Conservation (phyloP, 2,113 vertebrate genomes). For the Coracopsis vasa region DNA sequence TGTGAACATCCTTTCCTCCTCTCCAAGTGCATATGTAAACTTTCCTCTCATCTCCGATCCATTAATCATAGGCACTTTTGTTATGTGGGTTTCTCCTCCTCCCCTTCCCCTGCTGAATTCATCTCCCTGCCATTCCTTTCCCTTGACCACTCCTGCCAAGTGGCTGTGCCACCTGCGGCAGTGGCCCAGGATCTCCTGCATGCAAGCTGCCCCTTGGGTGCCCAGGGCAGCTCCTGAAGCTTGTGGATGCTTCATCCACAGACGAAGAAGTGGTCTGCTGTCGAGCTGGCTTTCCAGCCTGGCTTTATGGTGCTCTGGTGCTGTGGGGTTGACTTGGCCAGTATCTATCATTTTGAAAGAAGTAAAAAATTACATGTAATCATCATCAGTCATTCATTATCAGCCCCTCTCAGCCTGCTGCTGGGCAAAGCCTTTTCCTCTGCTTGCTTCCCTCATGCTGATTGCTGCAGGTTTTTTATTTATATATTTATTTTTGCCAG, state of each 20-base stretch:
- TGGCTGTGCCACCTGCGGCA: accelerated
- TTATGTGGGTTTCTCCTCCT: neutral
- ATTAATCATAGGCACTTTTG: constrained; percentile 4
- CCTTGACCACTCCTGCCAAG: neutral
- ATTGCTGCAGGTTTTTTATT: neutral
- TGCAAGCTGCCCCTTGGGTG: neutral
- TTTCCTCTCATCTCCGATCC: neutral
- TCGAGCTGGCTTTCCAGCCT: neutral
- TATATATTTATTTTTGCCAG: constrained; percentile 59
- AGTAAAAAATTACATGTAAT: constrained; percentile 15
- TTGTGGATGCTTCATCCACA: neutral
- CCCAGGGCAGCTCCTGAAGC: neutral
- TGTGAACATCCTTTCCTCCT: neutral
- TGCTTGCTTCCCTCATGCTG: neutral
- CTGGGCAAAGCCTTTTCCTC: constrained; percentile 37
- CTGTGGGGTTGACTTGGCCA: neutral
- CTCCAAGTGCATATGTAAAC: constrained; percentile 16
- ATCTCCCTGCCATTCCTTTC: neutral
- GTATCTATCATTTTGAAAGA: constrained; percentile 12
- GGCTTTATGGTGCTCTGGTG: neutral
- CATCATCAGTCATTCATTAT: constrained; percentile 58
- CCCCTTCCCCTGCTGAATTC: neutral
- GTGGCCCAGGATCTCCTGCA: neutral
- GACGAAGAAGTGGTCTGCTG: neutral
- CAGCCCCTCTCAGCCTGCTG: constrained; percentile 44